A percentile compares a stretch with the other conserved stretches of the same genome.
Conservation (phyloP, 2,113 vertebrate species). For the Microtus richardsoni region DNA sequence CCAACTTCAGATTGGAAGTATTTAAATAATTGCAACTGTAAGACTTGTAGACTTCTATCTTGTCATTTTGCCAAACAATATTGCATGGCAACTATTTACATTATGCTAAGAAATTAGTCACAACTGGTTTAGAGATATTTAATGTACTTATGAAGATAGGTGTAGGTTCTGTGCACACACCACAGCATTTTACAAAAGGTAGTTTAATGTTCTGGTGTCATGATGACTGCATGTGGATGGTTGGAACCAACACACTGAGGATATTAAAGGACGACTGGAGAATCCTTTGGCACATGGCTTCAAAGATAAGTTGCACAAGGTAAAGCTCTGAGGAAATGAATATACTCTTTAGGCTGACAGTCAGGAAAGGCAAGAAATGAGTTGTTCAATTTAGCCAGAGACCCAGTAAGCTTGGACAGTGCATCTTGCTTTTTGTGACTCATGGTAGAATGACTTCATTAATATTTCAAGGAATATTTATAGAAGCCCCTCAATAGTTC, state of each 20-base stretch:
- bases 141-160: not conserved
- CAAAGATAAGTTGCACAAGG: not conserved
- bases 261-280: not conserved
- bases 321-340: not conserved
- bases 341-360: not conserved
- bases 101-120: not conserved
- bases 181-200: not conserved
- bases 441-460: rapidly evolving
- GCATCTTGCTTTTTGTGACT: not conserved
- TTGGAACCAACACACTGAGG: not conserved
- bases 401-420: not conserved
- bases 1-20: not conserved
- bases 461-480: not conserved
- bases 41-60: not conserved
- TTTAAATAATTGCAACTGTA: not conserved
- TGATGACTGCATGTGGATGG: not conserved
- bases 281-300: not conserved
- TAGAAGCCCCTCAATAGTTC: not conserved
- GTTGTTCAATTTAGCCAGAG: not conserved
- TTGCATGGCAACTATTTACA: not conserved
- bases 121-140: not conserved
- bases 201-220: not conserved
- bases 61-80: not conserved
- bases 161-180: not conserved
- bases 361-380: not conserved